A percentile compares a stretch with the other conserved stretches of the same genome.
Conservation (phyloP, 2,888 invertebrate species). For the Rhodophaea formosa region DNA sequence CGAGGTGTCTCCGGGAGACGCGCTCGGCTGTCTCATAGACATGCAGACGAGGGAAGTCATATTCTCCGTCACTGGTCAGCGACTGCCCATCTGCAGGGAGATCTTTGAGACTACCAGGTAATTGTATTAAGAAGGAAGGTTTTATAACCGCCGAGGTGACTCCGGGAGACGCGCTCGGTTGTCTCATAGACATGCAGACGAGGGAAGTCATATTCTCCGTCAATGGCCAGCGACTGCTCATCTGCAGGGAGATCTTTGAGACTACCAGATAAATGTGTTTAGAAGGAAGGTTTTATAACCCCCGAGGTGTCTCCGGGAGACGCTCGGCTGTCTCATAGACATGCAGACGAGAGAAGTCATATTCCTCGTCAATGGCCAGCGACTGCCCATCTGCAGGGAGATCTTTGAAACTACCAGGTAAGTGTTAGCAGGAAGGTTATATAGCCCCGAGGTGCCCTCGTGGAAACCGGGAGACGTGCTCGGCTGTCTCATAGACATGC, state of each 20-base stretch:
- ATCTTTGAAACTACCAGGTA: constrained; percentile 90
- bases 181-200: too few species aligned
- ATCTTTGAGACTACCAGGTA: constrained; percentile 90
- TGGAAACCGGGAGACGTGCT: constrained; percentile 93
- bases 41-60: constrained; percentile 86
- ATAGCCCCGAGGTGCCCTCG: constrained; percentile 65
- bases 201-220: constrained; percentile 65
- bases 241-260: not conserved
- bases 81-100: constrained; percentile 85
- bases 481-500: constrained; percentile 91
- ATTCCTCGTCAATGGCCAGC: constrained; percentile 91
- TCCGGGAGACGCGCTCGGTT: too few species aligned
- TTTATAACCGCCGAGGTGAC: too few species aligned
- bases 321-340: constrained; percentile 92
- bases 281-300: too few species aligned
- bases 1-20: constrained; percentile 86
- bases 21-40: constrained; percentile 92
- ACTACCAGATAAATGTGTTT: not conserved
- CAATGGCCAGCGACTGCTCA: not conserved
- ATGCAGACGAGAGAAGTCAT: constrained; percentile 86
- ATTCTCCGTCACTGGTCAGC: constrained; percentile 91
- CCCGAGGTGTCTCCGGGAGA: constrained; percentile 86
- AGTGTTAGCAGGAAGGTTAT: not conserved
- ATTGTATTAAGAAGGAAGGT: not conserved
- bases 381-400: constrained; percentile 85